Evolutionary conservation across 2,888 invertebrate species (phyloP).

Genomic region (Eucera pruinosa): DNA sequence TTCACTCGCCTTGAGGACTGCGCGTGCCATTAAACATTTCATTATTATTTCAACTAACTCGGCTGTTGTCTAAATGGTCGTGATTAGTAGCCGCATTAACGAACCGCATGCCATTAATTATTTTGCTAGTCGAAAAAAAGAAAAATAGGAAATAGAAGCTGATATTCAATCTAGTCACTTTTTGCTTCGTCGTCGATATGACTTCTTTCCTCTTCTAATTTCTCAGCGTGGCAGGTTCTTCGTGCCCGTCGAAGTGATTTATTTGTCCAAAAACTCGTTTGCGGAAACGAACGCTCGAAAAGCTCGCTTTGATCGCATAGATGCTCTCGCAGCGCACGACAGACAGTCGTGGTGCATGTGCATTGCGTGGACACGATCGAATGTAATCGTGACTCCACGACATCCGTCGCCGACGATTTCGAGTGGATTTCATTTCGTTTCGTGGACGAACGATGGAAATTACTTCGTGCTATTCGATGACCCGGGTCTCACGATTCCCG

Average conservation of each 20-base stretch:
- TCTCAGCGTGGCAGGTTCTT: not conserved
- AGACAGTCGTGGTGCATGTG: slow-evolving; percentile 8
- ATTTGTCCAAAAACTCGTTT: slow-evolving; percentile 17
- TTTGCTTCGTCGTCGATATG: too few species aligned
- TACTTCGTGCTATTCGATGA: not conserved
- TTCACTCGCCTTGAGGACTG: not conserved
- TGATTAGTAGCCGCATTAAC: slow-evolving; percentile 3
- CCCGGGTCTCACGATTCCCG: not conserved
- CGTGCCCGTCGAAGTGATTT: slow-evolving; percentile 1
- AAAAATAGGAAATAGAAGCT: too few species aligned
- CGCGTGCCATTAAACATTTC: not conserved
- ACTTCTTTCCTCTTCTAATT: not conserved
- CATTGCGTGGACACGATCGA: slow-evolving; percentile 8
- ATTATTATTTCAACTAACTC: slow-evolving; percentile 3
- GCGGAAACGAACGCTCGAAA: not conserved
- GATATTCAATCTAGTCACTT: too few species aligned
- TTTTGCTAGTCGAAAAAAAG: not conserved
- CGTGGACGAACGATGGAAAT: not conserved
- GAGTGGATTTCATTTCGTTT: slow-evolving; percentile 1
- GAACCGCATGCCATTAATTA: not conserved
- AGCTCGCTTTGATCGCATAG: too few species aligned
- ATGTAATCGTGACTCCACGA: slow-evolving; percentile 12
- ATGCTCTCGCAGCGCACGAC: too few species aligned
- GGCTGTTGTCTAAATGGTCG: slow-evolving; percentile 6
- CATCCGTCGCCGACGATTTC: not conserved